phyloP scores from a whole-genome alignment of 2,888 invertebrate species.

The Flexamia atlantica region DNA sequence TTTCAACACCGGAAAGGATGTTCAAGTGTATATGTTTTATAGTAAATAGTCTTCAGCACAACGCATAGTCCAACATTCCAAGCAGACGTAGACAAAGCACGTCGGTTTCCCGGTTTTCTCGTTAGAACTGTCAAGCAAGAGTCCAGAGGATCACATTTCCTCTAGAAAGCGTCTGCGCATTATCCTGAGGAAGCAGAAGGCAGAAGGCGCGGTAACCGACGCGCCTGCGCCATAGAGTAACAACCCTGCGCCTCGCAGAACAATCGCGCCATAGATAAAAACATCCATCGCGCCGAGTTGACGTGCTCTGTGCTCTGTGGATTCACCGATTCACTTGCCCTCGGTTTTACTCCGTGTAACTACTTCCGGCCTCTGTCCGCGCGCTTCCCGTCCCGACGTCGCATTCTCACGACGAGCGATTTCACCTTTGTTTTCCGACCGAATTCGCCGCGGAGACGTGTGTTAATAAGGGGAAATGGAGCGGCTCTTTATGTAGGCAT shows the following conservation, averaged over 20 bases:
- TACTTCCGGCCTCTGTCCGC: constrained; percentile 35
- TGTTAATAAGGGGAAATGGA: constrained; percentile 29
- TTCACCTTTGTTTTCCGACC: constrained; percentile 53
- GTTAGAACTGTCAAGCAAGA: not conserved
- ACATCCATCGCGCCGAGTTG: not conserved
- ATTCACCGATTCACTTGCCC: constrained; percentile 27
- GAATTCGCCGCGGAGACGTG: constrained; percentile 26
- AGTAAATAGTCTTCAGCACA: too few relatives aligned
- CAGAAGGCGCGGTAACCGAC: not conserved
- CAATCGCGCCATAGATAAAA: not conserved
- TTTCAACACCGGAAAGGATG: too few relatives aligned
- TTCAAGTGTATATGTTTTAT: too few relatives aligned
- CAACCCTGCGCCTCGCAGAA: too few relatives aligned
- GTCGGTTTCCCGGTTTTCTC: not conserved
- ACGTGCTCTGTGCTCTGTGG: constrained; percentile 27
- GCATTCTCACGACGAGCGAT: constrained; percentile 38
- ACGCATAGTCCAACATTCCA: too few relatives aligned
- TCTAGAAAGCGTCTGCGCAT: not conserved
- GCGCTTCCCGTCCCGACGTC: constrained; percentile 16
- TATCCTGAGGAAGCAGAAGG: not conserved
- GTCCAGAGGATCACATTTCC: not conserved
- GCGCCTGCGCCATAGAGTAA: not conserved
- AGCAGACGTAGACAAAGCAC: not conserved
- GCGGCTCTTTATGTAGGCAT: constrained; percentile 21
- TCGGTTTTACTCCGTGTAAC: constrained; percentile 25